Conservation (phyloP, 1,140 invertebrate species). For the Drosophila leontia region DNA sequence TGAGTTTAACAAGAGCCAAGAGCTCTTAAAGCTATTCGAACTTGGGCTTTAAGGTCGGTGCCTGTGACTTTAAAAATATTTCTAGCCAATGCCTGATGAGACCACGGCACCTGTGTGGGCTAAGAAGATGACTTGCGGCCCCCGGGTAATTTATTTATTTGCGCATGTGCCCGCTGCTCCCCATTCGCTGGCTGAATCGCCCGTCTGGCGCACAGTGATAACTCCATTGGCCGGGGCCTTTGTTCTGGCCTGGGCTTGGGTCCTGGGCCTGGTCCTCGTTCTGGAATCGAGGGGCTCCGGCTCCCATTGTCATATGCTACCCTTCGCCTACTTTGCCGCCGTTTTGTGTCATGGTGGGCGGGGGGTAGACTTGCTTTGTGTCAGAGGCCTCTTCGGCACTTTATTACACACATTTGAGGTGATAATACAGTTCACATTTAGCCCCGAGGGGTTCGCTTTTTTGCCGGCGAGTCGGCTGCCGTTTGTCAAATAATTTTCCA, state of each 20-base stretch:
- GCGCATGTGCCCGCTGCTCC: constrained; percentile 59
- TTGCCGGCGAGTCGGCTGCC: constrained; percentile 13
- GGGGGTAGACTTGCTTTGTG: constrained; percentile 44
- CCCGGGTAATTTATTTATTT: constrained; percentile 74
- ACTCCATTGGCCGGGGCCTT: constrained; percentile 69
- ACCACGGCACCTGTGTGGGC: constrained; percentile 14
- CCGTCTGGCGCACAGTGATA: constrained; percentile 69
- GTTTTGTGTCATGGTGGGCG: constrained; percentile 36
- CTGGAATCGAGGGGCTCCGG: constrained; percentile 13
- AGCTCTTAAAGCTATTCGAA: not conserved
- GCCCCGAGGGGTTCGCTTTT: constrained; percentile 31
- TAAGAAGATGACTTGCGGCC: constrained; percentile 35
- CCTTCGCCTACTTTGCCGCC: constrained; percentile 33
- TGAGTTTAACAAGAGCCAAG: not conserved
- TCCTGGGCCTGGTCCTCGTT: not conserved
- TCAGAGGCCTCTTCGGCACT: constrained; percentile 61
- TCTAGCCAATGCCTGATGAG: not conserved
- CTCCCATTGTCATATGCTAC: constrained; percentile 59
- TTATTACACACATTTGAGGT: constrained; percentile 82
- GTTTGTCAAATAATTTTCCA: constrained; percentile 54
- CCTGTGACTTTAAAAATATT: not conserved
- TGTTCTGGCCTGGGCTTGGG: constrained; percentile 43
- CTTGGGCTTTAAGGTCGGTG: not conserved
- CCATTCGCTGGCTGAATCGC: constrained; percentile 53
- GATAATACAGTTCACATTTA: constrained; percentile 73